Evolutionary conservation across 2,797 vertebrate genomes (phyloP).

Genomic region (Acanthis flammea): DNA sequence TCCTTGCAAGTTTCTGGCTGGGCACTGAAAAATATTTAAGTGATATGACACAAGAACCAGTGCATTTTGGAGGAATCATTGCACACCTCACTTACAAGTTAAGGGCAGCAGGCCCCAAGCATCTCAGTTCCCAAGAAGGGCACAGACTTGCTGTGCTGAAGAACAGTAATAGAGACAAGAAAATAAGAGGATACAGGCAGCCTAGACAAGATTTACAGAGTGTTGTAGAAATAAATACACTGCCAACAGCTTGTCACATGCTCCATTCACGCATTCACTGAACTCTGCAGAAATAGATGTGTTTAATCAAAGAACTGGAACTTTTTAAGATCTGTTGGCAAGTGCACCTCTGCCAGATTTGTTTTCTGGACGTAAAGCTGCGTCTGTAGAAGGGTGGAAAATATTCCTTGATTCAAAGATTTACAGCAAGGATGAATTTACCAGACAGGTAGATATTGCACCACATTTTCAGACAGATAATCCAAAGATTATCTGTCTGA

Average conservation of each 20-base stretch:
- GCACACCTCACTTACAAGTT: neutral
- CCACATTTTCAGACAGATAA: neutral
- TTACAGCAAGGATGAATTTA: neutral
- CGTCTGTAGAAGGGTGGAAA: neutral
- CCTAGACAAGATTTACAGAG: constrained; percentile 26
- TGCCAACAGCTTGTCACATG: constrained; percentile 48
- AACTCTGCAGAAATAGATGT: constrained; percentile 39
- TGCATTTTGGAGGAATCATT: neutral
- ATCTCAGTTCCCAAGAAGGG: neutral
- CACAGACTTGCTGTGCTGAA: neutral
- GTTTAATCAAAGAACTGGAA: constrained; percentile 50
- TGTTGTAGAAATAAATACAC: constrained; percentile 49
- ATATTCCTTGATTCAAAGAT: neutral
- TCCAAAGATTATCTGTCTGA: neutral
- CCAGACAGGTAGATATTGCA: neutral
- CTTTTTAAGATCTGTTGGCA: constrained; percentile 33
- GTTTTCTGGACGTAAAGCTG: constrained; percentile 35
- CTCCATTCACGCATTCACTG: constrained; percentile 36
- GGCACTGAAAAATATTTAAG: neutral
- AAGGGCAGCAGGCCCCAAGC: neutral
- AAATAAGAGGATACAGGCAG: neutral
- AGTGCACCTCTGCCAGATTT: constrained; percentile 14
- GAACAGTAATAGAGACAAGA: neutral
- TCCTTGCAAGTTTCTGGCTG: neutral
- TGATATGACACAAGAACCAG: neutral